phyloP scores from a whole-genome alignment of 92 coral and sea anemone species.

The Palythoa grandis region DNA sequence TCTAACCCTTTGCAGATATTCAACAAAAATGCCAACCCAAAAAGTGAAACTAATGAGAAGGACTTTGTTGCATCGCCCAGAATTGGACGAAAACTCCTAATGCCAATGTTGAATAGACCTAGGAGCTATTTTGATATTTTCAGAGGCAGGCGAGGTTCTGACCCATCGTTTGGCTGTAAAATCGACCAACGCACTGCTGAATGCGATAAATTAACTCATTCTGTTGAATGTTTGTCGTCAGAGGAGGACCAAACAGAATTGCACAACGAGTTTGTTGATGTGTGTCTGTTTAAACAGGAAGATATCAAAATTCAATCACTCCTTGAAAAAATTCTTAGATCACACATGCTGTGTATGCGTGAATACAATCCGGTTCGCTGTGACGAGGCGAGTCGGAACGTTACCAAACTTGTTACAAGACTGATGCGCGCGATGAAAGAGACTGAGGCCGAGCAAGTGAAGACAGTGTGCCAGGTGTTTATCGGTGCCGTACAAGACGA shows the following conservation, averaged over 20 bases:
- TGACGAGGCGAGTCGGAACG: conserved; percentile 28
- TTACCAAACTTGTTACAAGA: conserved; percentile 30
- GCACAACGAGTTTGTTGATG: conserved; percentile 13
- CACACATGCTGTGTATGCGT: conserved; percentile 17
- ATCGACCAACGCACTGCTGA: background rate
- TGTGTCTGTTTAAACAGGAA: conserved; percentile 30
- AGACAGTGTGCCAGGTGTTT: conserved; percentile 27
- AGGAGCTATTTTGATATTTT: conserved; percentile 16
- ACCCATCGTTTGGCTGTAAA: background rate
- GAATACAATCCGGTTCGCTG: conserved; percentile 8
- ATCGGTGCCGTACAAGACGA: conserved; percentile 31
- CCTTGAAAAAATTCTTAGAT: conserved; percentile 23
- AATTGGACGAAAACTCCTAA: conserved; percentile 28
- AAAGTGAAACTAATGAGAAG: background rate
- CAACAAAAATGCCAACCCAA: conserved; percentile 14
- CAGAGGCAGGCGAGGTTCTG: conserved; percentile 25
- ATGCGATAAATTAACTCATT: background rate
- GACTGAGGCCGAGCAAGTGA: conserved; percentile 12
- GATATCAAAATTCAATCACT: conserved; percentile 32
- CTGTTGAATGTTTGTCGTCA: conserved; percentile 20
- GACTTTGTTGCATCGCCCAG: conserved; percentile 24
- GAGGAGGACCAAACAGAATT: conserved; percentile 5
- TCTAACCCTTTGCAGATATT: conserved; percentile 11
- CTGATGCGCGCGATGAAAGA: conserved; percentile 37
- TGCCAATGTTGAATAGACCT: conserved; percentile 42